phyloP scores from a whole-genome alignment of 1,140 invertebrate species.

The Trinorchestia longiramus region DNA sequence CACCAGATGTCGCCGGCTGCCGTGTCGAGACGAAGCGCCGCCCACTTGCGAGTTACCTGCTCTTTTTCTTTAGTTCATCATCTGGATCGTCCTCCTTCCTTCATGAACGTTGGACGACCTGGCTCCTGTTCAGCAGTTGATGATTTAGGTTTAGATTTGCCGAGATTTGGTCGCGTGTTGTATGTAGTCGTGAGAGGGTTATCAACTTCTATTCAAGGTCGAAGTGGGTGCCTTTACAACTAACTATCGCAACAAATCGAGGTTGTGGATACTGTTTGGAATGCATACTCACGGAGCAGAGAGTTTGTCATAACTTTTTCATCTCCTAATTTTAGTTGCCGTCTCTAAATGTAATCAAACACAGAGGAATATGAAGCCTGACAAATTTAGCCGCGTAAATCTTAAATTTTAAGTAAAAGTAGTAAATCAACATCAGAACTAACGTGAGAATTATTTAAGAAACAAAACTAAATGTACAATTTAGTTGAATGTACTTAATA shows the following conservation, averaged over 20 bases:
- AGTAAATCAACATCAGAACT: neutral
- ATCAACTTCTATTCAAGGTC: neutral
- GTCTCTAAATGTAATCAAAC: neutral
- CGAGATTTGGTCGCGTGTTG: neutral
- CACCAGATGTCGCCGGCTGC: conserved; percentile 3
- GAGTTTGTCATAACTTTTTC: neutral
- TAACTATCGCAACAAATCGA: neutral
- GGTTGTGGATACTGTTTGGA: neutral
- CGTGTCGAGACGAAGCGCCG: neutral
- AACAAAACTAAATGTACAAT: neutral
- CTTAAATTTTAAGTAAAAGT: neutral
- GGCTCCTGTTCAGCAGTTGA: neutral
- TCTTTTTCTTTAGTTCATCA: neutral
- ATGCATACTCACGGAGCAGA: neutral
- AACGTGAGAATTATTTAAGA: neutral
- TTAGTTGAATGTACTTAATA: too few species aligned
- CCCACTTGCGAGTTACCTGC: neutral
- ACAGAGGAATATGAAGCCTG: neutral
- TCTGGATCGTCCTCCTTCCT: neutral
- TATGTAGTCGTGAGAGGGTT: neutral
- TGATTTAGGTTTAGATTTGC: neutral
- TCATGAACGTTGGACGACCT: neutral
- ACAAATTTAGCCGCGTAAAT: neutral
- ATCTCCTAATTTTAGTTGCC: neutral
- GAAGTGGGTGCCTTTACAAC: neutral